Percentiles rank a stretch among this genome's conserved stretches.
These are phyloP conservation scores for Timandra comae DNA, from an alignment of 2,888 invertebrate genomes.

Conservation along the genomic window DNA sequence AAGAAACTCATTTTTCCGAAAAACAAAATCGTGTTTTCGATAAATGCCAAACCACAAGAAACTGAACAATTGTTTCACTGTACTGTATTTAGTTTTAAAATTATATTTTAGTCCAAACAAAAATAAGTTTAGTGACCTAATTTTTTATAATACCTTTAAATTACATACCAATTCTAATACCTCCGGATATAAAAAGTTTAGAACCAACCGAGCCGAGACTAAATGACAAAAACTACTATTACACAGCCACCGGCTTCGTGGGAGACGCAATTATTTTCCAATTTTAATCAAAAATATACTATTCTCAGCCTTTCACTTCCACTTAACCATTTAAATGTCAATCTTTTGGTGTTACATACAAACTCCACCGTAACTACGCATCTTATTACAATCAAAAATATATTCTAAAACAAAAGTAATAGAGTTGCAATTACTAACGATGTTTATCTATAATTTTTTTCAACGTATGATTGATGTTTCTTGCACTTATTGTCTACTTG, in stretches of 20 bases:
- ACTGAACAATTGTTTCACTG: too few species aligned
- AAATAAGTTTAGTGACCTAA: too few species aligned
- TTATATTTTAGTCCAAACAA: too few species aligned
- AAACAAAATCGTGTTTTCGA: too few species aligned
- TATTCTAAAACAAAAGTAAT: slow-evolving; percentile 21
- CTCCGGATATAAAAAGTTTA: slow-evolving; percentile 56
- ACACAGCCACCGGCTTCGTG: slow-evolving; percentile 56
- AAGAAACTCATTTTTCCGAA: too few species aligned
- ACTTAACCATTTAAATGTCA: slow-evolving; percentile 76
- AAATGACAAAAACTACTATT: slow-evolving; percentile 55
- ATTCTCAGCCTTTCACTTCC: slow-evolving; percentile 72
- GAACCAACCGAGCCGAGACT: slow-evolving; percentile 43
- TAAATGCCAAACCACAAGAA: too few species aligned
- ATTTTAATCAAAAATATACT: slow-evolving; percentile 76
- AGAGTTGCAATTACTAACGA: slow-evolving; percentile 28
- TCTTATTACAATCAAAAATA: slow-evolving; percentile 17
- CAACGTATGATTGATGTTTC: slow-evolving; percentile 71
- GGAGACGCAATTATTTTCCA: slow-evolving; percentile 76
- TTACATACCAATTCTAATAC: slow-evolving; percentile 16
- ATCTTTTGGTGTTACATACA: slow-evolving; percentile 49
- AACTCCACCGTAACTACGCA: slow-evolving; percentile 43
- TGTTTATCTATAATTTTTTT: slow-evolving; percentile 41
- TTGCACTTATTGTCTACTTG: slow-evolving; percentile 45
- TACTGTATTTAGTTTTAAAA: too few species aligned
- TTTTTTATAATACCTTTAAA: too few species aligned